Percentiles rank a stretch among this genome's conserved stretches.
phyloP scores from a whole-genome alignment of 2,888 invertebrate species.

The Lasioglossum pauxillum region DNA sequence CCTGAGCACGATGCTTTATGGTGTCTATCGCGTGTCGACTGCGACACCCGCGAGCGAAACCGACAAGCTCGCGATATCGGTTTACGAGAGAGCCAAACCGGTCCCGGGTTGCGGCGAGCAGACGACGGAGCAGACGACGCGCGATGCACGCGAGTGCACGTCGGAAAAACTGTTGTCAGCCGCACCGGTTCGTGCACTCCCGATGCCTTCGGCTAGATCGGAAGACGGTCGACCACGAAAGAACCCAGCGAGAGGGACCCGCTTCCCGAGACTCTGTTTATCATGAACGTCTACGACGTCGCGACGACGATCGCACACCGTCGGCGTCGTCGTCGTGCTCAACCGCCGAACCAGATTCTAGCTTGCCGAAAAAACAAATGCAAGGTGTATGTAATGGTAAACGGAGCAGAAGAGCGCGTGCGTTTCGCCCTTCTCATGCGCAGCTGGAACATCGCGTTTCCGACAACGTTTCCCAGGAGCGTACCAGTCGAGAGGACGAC shows the following conservation, averaged over 20 bases:
- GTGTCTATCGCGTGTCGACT: background rate
- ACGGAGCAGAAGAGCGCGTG: conserved; percentile 61
- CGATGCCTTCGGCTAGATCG: background rate
- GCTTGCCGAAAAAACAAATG: conserved; percentile 34
- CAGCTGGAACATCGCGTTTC: conserved; percentile 68
- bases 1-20: background rate
- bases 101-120: background rate
- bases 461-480: conserved; percentile 62
- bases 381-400: conserved; percentile 44
- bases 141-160: conserved; percentile 28
- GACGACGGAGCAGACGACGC: conserved; percentile 6
- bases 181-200: background rate
- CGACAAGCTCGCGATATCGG: conserved; percentile 13
- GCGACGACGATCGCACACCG: background rate
- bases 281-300: background rate
- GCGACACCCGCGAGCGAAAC: conserved; percentile 7
- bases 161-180: conserved; percentile 2
- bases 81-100: conserved; percentile 31
- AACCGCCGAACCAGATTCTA: conserved; percentile 20
- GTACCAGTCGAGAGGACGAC: conserved; percentile 29
- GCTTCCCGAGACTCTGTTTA: background rate
- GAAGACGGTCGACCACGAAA: background rate
- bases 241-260: background rate
- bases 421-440: conserved; percentile 68
- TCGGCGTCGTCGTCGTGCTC: background rate